Percentiles rank a stretch among this genome's conserved stretches.
Conservation (phyloP, 2,113 vertebrate species). For the Chunga burmeisteri region DNA sequence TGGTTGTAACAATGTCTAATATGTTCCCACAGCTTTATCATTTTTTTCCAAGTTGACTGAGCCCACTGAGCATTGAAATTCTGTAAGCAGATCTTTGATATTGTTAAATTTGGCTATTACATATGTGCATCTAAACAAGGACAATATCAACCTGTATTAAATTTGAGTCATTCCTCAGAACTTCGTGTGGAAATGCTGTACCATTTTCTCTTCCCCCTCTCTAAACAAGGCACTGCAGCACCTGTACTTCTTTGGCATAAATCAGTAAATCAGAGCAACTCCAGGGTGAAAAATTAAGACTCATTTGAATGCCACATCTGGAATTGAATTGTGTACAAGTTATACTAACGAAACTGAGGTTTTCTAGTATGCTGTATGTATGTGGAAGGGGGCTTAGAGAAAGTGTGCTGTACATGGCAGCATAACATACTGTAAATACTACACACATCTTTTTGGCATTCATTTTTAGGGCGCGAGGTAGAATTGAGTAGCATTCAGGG, state of each 20-base stretch:
- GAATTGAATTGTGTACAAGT: not conserved
- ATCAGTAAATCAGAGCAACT: not conserved
- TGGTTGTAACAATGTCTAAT: not conserved
- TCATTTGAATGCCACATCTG: not conserved
- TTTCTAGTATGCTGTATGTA: not conserved
- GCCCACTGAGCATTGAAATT: not conserved
- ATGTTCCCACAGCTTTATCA: not conserved
- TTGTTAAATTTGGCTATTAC: constrained; percentile 9
- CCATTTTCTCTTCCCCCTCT: not conserved
- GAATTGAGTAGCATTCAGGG: not conserved
- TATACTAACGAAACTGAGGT: not conserved
- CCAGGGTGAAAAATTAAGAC: not conserved
- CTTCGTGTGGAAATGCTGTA: not conserved
- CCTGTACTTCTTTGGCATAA: not conserved
- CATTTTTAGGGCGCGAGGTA: not conserved
- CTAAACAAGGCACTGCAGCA: not conserved
- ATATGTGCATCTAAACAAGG: constrained; percentile 33
- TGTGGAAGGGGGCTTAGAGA: not conserved
- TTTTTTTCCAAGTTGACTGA: not conserved
- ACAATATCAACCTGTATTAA: constrained; percentile 2
- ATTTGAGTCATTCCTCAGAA: not conserved
- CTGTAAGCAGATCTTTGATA: not conserved
- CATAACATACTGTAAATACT: not conserved
- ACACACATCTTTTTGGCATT: not conserved
- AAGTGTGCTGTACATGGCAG: not conserved